Conservation (phyloP, 1,140 invertebrate genomes). For the Rhopalosiphum padi region DNA sequence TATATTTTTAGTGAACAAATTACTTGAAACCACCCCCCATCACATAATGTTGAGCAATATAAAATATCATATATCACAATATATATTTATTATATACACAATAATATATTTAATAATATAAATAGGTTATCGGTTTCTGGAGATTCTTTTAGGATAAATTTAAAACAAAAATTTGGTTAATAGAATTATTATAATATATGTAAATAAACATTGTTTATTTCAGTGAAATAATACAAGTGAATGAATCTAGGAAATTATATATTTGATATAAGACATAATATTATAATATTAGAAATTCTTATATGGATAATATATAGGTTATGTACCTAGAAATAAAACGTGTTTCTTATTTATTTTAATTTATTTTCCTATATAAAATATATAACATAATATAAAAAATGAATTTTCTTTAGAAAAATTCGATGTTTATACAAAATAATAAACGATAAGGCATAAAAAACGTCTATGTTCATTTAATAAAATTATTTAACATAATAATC, state of each 20-base stretch:
- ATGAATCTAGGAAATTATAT: background rate
- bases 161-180: background rate
- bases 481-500: background rate
- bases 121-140: background rate
- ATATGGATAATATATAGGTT: no score
- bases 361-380: no score
- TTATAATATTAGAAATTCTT: no score
- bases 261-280: background rate
- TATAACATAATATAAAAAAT: background rate
- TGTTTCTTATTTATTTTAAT: background rate
- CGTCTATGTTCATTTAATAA: background rate
- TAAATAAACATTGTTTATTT: background rate
- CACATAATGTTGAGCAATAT: background rate
- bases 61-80: background rate
- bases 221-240: background rate
- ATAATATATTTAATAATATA: background rate
- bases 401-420: background rate
- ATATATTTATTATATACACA: no score
- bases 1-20: constrained; percentile 33
- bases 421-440: background rate
- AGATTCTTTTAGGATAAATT: background rate
- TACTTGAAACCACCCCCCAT: background rate
- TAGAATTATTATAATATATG: background rate
- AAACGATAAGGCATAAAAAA: background rate
- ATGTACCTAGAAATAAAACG: background rate